Evolutionary conservation across 2,797 vertebrate genomes (phyloP), one percentile per base, ranked within the genome.

Genomic region (Aeoliscus strigatus): DNA sequence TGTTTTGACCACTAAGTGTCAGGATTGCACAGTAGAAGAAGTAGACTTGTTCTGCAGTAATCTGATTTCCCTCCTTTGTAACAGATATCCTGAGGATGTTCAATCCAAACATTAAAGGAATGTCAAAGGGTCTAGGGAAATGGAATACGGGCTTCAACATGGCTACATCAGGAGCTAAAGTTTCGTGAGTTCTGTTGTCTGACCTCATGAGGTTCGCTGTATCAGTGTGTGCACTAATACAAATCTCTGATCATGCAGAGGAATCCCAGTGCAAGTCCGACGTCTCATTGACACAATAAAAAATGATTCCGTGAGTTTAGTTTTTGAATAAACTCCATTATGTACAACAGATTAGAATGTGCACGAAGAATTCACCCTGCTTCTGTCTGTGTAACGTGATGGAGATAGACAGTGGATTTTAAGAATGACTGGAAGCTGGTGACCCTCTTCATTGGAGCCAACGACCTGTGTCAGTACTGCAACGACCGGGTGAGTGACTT

Each of bases 51-150:
- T 35, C 3, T 41, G 21, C 27, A 25, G 13, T 53, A 10, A 41
- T n/a, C n/a, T n/a, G n/a, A n/a, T 24, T 2, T 23, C 11, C 2
- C 8, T 24, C 3, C 28, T 48, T 28, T 30, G 54, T 44, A 7
- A 13, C 24, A 98, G 95, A 99, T 56, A 94, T 99, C 51, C 70
- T 99, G 17, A 95, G 83, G 84, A 93, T 91, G 73, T 98, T 97
- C 82, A 97, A 89, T 49, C 86, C 91, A 0, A 25, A 74, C n/a
- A 55, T 99, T 49, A 77, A 83, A 21, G 96, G 96, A 28, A 85
- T 87, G 67, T 95, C 96, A 35, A 81, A 58, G 0, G 91, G 92
- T 1, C 50, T 8, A n/a, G 69, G 63, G 7, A 77, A 57, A 38
- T 2, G 6, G 4, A 79, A 70, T 7, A 80, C 75, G 8, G 91